Conservation (phyloP, 2,113 vertebrate genomes). For the Phodopus roborovskii region DNA sequence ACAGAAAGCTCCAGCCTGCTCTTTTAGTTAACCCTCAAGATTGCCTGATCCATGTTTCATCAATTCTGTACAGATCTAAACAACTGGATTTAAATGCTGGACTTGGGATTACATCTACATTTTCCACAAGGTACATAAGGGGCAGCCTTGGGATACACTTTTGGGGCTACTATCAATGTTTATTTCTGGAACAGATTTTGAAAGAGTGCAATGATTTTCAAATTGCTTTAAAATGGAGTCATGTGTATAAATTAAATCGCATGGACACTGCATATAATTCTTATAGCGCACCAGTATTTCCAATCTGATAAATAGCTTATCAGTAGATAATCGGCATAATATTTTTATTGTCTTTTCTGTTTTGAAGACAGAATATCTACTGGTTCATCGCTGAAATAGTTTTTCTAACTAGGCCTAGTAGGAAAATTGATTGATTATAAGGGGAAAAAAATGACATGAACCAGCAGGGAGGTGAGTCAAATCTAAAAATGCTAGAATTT, state of each 20-base stretch:
- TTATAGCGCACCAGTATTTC: not conserved
- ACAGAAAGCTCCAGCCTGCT: not conserved
- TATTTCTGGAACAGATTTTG: not conserved
- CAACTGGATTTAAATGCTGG: not conserved
- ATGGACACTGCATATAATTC: not conserved
- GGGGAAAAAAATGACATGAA: not conserved
- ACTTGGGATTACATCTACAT: not conserved
- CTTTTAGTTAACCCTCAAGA: not conserved
- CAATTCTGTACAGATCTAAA: not conserved
- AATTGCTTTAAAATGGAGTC: not conserved
- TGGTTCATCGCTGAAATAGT: not conserved
- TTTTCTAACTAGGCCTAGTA: not conserved
- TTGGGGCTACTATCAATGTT: not conserved
- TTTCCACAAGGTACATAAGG: not conserved
- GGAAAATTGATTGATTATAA: constrained; percentile 36
- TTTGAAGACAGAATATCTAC: not conserved
- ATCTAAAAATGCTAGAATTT: constrained; percentile 21
- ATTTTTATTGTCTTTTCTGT: constrained; percentile 19
- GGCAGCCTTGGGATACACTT: not conserved
- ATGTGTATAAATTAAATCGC: not conserved
- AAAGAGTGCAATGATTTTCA: constrained; percentile 25
- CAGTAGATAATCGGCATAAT: not conserved
- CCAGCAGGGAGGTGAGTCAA: not conserved
- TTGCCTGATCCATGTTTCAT: not conserved
- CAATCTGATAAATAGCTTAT: constrained; percentile 3